Evolutionary conservation across 2,797 vertebrate genomes (phyloP).

Genomic region (Thunnus albacares): DNA sequence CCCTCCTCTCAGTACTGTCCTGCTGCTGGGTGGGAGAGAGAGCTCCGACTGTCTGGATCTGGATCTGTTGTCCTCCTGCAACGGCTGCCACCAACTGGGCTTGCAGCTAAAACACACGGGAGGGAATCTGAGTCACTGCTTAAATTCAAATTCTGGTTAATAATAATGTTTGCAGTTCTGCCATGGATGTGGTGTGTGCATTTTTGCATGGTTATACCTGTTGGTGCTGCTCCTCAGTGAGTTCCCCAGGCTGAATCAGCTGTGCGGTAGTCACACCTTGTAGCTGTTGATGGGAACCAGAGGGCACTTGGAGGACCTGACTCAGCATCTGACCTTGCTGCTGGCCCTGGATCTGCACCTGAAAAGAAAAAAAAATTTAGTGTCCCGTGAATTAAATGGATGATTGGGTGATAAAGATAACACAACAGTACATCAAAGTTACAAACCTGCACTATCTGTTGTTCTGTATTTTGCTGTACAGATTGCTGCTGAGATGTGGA

Average conservation of each 20-base stretch:
- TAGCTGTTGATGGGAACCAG: conserved; percentile 91
- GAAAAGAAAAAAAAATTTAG: conserved; percentile 22
- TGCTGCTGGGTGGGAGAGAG: conserved; percentile 91
- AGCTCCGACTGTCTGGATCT: conserved; percentile 95
- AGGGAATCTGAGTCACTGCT: not conserved
- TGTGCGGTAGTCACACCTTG: conserved; percentile 91
- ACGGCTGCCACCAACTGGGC: conserved; percentile 94
- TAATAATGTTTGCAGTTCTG: not conserved
- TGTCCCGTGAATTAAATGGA: not conserved
- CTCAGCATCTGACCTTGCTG: conserved; percentile 91
- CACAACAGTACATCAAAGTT: not conserved
- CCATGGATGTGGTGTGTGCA: not conserved
- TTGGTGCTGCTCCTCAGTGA: conserved; percentile 97
- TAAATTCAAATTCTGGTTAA: not conserved
- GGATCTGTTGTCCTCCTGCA: conserved; percentile 94
- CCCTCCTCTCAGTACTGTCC: conserved; percentile 87
- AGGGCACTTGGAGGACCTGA: conserved; percentile 93
- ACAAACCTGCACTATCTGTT: conserved; percentile 94
- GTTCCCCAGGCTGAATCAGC: conserved; percentile 94
- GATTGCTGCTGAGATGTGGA: conserved; percentile 88
- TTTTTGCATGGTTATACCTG: conserved; percentile 78
- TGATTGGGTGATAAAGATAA: not conserved
- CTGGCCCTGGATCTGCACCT: conserved; percentile 92
- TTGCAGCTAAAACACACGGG: conserved; percentile 86
- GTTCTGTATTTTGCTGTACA: conserved; percentile 91